Percentiles rank a stretch among this genome's conserved stretches.
Conservation (phyloP, 2,888 invertebrate species). For the Pristionchus maxplancki region DNA sequence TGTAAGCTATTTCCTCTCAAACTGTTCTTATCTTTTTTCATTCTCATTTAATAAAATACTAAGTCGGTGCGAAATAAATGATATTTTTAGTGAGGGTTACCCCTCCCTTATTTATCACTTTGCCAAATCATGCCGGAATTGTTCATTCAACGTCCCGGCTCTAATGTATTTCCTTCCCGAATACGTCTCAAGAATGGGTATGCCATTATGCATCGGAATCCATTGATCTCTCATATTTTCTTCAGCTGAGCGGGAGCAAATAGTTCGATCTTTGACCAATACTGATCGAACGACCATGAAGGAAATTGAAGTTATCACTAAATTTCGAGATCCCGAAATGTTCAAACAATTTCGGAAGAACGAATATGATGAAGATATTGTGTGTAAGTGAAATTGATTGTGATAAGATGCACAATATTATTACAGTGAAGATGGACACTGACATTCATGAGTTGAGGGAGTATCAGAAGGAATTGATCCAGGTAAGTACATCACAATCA, state of each 20-base stretch:
- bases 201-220: too few relatives aligned
- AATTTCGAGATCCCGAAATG: background rate
- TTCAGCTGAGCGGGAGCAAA: background rate
- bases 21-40: too few relatives aligned
- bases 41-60: too few relatives aligned
- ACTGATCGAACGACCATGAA: background rate
- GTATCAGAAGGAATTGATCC: constrained; percentile 42
- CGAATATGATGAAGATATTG: background rate
- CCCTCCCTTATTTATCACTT: constrained; percentile 37
- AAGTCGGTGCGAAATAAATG: too few relatives aligned
- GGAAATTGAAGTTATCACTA: background rate
- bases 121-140: background rate
- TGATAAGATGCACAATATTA: too few relatives aligned
- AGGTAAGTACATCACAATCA: background rate
- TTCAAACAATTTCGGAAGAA: background rate
- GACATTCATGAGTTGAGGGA: background rate
- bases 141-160: background rate
- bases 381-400: background rate
- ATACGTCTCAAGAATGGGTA: constrained; percentile 1
- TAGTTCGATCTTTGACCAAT: background rate
- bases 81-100: background rate
- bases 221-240: too few relatives aligned
- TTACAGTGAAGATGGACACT: background rate
- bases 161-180: constrained; percentile 23
- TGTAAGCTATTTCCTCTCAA: background rate